Base-by-base conservation (phyloP, 1,140 invertebrate species). In the Microplitis demolitor region DNA sequence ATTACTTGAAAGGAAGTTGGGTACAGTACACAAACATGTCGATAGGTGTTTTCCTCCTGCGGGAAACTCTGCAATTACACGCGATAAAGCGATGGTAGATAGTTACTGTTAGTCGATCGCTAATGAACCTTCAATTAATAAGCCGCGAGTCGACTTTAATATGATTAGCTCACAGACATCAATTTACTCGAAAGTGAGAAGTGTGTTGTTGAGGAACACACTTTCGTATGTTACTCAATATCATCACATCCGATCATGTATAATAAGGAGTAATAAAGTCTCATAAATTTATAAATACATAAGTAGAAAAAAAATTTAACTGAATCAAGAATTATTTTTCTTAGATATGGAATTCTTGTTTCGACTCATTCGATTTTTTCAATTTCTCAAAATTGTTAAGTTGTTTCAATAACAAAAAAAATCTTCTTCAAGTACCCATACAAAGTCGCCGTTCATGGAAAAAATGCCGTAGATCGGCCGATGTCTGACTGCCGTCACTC, bases 91-190 rank as follows among this genome's bases (percentile, higher is more conserved):
- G 33, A 37, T 66, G 70, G 61, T n/a, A 74, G 67, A 64, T 69
- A 69, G 68, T 58, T 60, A 71, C 54, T 62, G 73, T 74, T 70
- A 70, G 67, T 74, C 60, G 63, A 74, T 70, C 62, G 63, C 69
- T 74, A 74, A 74, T 66, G 73, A 74, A 74, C 68, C 72, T 66
- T 74, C 73, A 74, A 74, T 74, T 74, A 74, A 74, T 74, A 74
- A 74, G 62, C 69, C 63, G 68, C 73, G 69, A 70, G 73, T 60
- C 68, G 68, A 74, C 68, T 74, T 74, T 74, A 74, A 74, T 74
- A 69, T 69, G 63, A 64, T 74, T 74, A 74, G 71, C 68, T 71
- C 62, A 54, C 69, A 71, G 62, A 66, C 54, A 69, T 60, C 54
- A 74, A 67, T 64, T 66, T 74, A 53, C 14, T 35, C 62, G 62